phyloP scores from a whole-genome alignment of 2,113 vertebrate genomes.

The Oxyura jamaicensis region DNA sequence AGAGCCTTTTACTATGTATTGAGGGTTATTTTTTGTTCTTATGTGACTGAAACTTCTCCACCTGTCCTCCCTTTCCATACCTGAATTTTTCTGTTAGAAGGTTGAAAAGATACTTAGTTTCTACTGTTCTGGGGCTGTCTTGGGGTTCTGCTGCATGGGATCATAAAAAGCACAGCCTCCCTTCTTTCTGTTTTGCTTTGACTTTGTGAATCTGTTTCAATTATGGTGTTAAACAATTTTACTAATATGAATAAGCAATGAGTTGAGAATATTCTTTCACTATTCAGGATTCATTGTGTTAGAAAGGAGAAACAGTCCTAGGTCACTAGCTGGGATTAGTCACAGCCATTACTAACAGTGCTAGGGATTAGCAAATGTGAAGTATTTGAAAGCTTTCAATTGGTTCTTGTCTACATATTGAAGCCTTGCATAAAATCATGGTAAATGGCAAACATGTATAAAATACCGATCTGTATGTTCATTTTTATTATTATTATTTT shows the following conservation, averaged over 20 bases:
- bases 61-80: rapidly evolving
- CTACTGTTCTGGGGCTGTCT: not conserved
- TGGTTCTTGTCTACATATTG: not conserved
- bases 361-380: constrained; percentile 31
- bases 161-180: not conserved
- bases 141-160: not conserved
- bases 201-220: not conserved
- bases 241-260: not conserved
- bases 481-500: no score
- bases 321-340: constrained; percentile 33
- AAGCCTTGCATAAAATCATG: not conserved
- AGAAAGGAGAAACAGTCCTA: constrained; percentile 26
- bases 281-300: not conserved
- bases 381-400: constrained; percentile 7
- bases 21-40: not conserved
- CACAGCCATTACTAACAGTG: not conserved
- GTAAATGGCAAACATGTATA: not conserved
- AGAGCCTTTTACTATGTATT: not conserved
- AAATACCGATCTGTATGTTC: not conserved
- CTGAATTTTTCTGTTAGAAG: not conserved
- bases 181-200: not conserved
- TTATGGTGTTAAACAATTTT: not conserved
- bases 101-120: not conserved
- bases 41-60: not conserved
- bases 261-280: not conserved